Percentiles rank a stretch among this genome's conserved stretches.
phyloP scores from a whole-genome alignment of 2,797 vertebrate genomes.

The Euphonia xanthogaster region DNA sequence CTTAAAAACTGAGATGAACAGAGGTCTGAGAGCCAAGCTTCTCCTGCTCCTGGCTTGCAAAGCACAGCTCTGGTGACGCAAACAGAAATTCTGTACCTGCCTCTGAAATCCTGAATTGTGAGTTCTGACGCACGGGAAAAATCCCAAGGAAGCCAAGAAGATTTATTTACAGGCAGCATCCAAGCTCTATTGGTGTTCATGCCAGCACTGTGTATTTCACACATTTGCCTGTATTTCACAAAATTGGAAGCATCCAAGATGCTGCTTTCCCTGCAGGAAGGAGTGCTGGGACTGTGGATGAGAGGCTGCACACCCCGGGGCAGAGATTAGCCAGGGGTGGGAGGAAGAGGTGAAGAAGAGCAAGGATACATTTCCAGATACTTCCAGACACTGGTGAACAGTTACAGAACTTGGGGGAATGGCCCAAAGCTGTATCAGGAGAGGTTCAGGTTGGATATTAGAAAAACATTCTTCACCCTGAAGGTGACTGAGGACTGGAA shows the following conservation, averaged over 20 bases:
- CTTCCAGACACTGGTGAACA: neutral
- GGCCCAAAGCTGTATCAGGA: neutral
- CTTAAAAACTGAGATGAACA: neutral
- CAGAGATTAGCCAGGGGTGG: accelerated
- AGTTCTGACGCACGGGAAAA: accelerated
- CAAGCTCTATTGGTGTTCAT: accelerated
- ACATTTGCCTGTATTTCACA: neutral
- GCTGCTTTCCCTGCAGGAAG: neutral
- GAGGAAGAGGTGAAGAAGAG: neutral
- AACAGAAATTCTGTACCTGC: neutral
- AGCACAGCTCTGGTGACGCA: neutral
- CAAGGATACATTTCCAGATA: accelerated
- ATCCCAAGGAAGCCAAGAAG: neutral
- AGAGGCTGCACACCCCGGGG: neutral
- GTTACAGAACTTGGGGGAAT: neutral
- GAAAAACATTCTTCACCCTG: neutral
- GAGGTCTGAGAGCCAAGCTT: neutral
- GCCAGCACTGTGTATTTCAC: neutral
- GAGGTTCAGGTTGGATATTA: neutral
- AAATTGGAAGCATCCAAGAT: neutral
- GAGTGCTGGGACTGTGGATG: neutral
- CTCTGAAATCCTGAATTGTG: neutral
- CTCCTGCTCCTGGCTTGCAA: neutral
- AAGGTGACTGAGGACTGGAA: neutral
- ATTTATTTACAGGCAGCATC: neutral